These are phyloP conservation scores for Abrostola tripartita DNA, from an alignment of 2,888 invertebrate genomes.

Conservation along the genomic window DNA sequence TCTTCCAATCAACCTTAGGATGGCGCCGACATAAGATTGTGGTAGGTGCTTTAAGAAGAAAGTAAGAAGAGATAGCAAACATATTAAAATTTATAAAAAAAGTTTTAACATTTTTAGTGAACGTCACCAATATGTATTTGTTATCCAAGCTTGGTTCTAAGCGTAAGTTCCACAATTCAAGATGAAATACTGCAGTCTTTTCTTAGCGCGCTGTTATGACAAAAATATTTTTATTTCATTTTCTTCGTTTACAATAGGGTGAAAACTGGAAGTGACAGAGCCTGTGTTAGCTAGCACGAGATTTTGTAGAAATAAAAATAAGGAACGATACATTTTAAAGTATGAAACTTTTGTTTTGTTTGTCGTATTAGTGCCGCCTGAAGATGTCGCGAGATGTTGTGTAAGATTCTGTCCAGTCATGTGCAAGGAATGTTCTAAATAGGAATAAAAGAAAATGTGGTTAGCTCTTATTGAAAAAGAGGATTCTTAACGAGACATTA, in stretches of 20 bases:
- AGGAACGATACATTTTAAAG: background rate
- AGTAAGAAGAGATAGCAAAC: no score
- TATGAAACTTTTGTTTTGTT: background rate
- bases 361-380: no score
- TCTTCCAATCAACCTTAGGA: no score
- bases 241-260: background rate
- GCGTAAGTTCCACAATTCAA: slow-evolving; percentile 1
- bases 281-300: background rate
- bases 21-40: no score
- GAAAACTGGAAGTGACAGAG: slow-evolving; percentile 3
- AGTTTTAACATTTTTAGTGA: slow-evolving; percentile 11
- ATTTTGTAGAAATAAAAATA: background rate
- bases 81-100: no score
- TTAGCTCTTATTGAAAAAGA: no score
- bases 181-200: background rate
- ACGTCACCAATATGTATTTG: background rate
- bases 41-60: no score
- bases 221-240: slow-evolving; percentile 2
- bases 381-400: no score
- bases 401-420: no score
- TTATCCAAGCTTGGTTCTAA: slow-evolving; percentile 3
- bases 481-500: no score
- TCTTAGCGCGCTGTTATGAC: background rate
- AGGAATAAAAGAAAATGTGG: no score
- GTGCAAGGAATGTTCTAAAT: no score